Base-by-base conservation (phyloP, 2,888 invertebrate species). In the Spisula subtruncata region DNA sequence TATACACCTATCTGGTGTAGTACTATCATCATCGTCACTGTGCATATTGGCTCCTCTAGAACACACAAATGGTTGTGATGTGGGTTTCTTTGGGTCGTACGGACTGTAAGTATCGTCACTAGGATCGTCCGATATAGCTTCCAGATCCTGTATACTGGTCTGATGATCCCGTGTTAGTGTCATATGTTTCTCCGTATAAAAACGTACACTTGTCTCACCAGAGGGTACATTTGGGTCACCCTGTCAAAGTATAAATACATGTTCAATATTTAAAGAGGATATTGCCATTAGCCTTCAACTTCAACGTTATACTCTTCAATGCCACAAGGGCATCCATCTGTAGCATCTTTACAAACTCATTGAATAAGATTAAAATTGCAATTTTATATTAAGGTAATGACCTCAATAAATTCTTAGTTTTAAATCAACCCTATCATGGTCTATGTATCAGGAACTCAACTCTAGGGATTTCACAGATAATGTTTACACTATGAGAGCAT, bases 171-270 rank as follows among this genome's bases (percentile, higher is more conserved):
- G 81, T 16, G 93, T 93, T 46, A 96, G 92, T 4, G 95, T 85
- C 93, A 96, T 94, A 8, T 96, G 95, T n/a, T 94, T 94, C 18
- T 89, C 89, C 54, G 96, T 89, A 90, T 95, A 95, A 1, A 93
- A 95, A 32, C 90, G 80, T 32, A 96, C 90, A 85, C 96, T 96
- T 2, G 95, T 84, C 83, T 96, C 93, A n/a, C 95, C 95, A 18
- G 96, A 95, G 20, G 96, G 96, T 10, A 96, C 95, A 93, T 96
- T 96, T 0, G 95, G 95, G 91, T 96, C 96, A 66, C 96, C 96
- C 96, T 96, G 54, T 71, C 5, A 82, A 75, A 66, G 20, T 12
- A 66, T 5, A 25, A 66, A n/a, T 25, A 25, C 8, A 25, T 6
- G 5, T 51, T 51, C 51, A 51, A 51, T 51, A 51, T n/a, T n/a